A percentile compares a stretch with the other conserved stretches of the same genome.
phyloP scores from a whole-genome alignment of 2,113 vertebrate species.

The Hipposideros armiger region DNA sequence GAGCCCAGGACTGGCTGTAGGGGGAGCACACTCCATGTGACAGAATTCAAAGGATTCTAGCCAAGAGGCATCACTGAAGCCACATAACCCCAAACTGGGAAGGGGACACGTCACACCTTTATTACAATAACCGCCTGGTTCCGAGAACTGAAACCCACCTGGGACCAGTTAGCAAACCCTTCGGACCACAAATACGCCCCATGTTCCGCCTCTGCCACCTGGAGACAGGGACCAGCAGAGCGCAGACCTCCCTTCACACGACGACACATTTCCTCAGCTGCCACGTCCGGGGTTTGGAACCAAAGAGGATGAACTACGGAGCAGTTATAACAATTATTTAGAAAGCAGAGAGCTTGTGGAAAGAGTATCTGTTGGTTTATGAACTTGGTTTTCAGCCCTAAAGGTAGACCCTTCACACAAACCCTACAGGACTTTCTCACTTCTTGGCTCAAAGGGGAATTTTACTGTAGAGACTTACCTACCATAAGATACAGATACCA shows the following conservation, averaged over 20 bases:
- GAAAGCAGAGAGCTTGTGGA: neutral
- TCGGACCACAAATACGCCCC: slow-evolving; percentile 24
- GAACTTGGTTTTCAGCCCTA: neutral
- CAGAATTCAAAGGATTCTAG: neutral
- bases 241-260: neutral
- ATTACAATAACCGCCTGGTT: neutral
- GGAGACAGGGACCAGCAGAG: neutral
- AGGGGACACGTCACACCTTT: neutral
- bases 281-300: neutral
- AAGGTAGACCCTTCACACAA: neutral
- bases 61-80: neutral
- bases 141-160: neutral
- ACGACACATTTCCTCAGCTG: neutral
- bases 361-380: neutral
- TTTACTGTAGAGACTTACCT: neutral
- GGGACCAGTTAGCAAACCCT: neutral
- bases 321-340: neutral
- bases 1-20: neutral
- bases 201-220: neutral
- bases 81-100: neutral
- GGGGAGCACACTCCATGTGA: neutral
- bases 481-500: neutral
- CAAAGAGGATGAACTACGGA: neutral
- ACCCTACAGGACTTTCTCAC: neutral
- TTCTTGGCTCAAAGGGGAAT: neutral